Conservation (phyloP, 2,113 vertebrate genomes). For the Antechinus stuartii region DNA sequence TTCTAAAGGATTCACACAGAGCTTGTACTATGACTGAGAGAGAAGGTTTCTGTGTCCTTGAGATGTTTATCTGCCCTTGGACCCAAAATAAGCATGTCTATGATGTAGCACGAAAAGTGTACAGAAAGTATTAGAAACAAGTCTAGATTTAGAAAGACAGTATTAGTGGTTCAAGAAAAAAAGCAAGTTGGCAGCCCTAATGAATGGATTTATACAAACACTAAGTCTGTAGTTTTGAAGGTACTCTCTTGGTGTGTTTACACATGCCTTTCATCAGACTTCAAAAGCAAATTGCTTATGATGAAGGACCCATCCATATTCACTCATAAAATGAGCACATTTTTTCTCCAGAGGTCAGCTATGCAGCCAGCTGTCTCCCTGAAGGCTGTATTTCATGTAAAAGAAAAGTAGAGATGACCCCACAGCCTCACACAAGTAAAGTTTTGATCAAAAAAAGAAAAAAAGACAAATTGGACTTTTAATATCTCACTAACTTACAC, state of each 20-base stretch:
- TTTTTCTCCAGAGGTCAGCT: neutral
- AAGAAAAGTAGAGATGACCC: neutral
- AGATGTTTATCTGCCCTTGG: neutral
- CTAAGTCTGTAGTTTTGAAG: neutral
- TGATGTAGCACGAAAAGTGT: neutral
- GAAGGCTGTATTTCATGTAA: neutral
- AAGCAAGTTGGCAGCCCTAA: neutral
- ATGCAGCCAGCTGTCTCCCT: neutral
- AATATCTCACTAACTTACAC: neutral
- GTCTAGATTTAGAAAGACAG: neutral
- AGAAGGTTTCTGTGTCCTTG: neutral
- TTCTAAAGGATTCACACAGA: no score
- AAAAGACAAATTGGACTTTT: constrained; percentile 26
- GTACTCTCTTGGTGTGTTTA: neutral
- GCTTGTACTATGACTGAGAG: neutral
- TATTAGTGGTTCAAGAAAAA: neutral
- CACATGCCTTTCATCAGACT: constrained; percentile 8
- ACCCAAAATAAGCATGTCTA: neutral
- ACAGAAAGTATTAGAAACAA: neutral
- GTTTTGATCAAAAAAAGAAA: neutral
- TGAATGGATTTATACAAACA: neutral
- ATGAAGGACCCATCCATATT: neutral
- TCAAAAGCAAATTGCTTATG: neutral
- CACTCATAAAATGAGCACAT: neutral
- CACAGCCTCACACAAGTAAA: neutral